Evolutionary conservation across 2,888 invertebrate species (phyloP).

Genomic region (Furcula furcula): DNA sequence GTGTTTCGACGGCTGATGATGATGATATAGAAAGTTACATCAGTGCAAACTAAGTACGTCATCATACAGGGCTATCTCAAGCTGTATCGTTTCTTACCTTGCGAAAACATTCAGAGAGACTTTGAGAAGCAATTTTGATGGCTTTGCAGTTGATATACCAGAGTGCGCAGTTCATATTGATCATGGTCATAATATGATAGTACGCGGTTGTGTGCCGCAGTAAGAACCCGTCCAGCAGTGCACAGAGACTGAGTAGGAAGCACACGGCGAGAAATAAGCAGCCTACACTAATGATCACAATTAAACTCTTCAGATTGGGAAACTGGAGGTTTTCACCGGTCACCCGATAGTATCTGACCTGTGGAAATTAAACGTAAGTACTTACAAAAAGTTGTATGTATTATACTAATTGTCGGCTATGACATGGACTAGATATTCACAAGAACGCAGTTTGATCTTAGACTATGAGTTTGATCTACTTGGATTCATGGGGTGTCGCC

Average conservation of each 20-base stretch:
- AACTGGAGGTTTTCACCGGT: constrained; percentile 83
- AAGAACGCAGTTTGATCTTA: too few relatives aligned
- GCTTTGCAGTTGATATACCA: constrained; percentile 87
- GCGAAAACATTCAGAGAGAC: constrained; percentile 76
- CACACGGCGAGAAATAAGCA: constrained; percentile 83
- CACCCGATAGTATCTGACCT: constrained; percentile 81
- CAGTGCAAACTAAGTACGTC: too few relatives aligned
- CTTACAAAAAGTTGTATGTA: neutral
- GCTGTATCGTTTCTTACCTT: constrained; percentile 46
- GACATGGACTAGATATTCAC: too few relatives aligned
- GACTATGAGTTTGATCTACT: too few relatives aligned
- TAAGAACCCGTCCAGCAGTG: constrained; percentile 83
- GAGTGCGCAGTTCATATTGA: constrained; percentile 87
- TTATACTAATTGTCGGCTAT: too few relatives aligned
- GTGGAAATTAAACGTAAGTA: constrained; percentile 9
- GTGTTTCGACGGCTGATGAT: too few relatives aligned
- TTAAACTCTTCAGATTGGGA: constrained; percentile 81
- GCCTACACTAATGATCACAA: constrained; percentile 83
- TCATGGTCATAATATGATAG: constrained; percentile 86
- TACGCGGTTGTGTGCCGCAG: constrained; percentile 84
- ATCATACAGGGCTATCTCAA: too few relatives aligned
- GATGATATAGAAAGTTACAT: too few relatives aligned
- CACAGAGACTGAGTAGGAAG: constrained; percentile 82
- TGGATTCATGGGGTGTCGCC: too few relatives aligned
- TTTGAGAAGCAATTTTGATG: constrained; percentile 83